Base-by-base conservation (phyloP, 53 echinoderm and acorn worm species). In the Temnopleurus reevesii region DNA sequence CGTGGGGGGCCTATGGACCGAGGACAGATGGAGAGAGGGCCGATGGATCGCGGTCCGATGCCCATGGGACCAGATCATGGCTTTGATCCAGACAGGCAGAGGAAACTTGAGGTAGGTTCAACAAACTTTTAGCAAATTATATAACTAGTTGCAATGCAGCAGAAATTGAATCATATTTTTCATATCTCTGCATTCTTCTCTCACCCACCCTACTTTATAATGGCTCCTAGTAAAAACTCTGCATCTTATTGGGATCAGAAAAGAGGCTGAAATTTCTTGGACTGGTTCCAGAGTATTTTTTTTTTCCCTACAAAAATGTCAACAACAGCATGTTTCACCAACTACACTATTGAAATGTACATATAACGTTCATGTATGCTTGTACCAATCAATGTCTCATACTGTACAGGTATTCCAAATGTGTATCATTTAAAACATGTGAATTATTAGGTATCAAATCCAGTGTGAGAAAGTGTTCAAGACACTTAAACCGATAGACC, bases 41-140 rank as follows among this genome's bases (percentile, higher is more conserved):
- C 83, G 25, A 51, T 80, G 80, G 80, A 80, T 19, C 44, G 60
- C 2, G 71, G 88, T 15, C 86, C 59, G 0, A 44, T 59, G 86
- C 86, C 86, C 27, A 60, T 51, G 44, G 86, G 86, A 18, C 79
- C 79, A 17, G 86, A 85, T 43, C 86, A 59, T 49, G 88, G 66
- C 6, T 87, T 66, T 87, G 88, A 87, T n/a, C 88, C 71, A 1
- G 88, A 87, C 2, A 45, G 88, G 38, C 66, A 64, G 8, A 25
- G 88, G 71, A 87, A 87, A 71, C 53, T 87, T 2, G 88, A 87
- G 88, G 88, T 85, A 85, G 31, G 83, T 79, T 46, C 13, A 28
- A 49, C 47, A 79, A 46, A 28, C 2, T 77, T 77, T 45, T 45
- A 8, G 2, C 15, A 12, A 9, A 49, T 49, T 12, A 49, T 12